These are phyloP conservation scores for Matsumyia berberina DNA, from an alignment of 2,888 invertebrate species.

Conservation along the genomic window DNA sequence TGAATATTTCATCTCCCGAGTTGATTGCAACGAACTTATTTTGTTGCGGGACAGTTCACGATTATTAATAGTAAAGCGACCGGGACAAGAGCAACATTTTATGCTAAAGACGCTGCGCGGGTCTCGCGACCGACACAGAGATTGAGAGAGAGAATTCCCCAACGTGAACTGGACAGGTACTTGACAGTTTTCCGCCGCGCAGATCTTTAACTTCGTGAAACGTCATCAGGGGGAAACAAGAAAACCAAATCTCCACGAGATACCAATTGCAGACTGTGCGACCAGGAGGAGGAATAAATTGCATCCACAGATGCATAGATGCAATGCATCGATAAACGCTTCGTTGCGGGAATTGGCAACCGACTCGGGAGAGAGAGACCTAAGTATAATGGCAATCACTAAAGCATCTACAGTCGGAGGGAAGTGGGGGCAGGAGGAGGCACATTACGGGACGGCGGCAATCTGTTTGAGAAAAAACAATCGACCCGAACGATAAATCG, in stretches of 20 bases:
- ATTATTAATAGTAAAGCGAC: conserved; percentile 72
- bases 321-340: conserved; percentile 71
- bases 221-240: conserved; percentile 54
- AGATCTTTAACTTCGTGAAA: conserved; percentile 66
- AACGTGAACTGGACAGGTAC: conserved; percentile 69
- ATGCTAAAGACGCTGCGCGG: conserved; percentile 65
- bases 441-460: conserved; percentile 64
- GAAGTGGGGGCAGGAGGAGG: conserved; percentile 9
- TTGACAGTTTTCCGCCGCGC: conserved; percentile 62
- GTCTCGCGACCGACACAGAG: conserved; percentile 31
- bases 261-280: conserved; percentile 13
- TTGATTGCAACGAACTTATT: conserved; percentile 73
- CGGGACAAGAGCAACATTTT: conserved; percentile 58
- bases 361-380: conserved; percentile 27
- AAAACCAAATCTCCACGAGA: conserved; percentile 30
- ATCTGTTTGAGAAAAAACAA: conserved; percentile 72
- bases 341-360: conserved; percentile 68
- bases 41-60: conserved; percentile 64
- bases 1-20: conserved; percentile 73
- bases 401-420: conserved; percentile 36
- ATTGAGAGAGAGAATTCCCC: conserved; percentile 72
- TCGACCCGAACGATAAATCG: conserved; percentile 71
- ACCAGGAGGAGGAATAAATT: conserved; percentile 58
- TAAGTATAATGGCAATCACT: conserved; percentile 49
- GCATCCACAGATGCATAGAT: conserved; percentile 75